A percentile compares a stretch with the other conserved stretches of the same genome.
Evolutionary conservation across 2,797 vertebrate species (phyloP).

Genomic region (Acanthiza pusilla): DNA sequence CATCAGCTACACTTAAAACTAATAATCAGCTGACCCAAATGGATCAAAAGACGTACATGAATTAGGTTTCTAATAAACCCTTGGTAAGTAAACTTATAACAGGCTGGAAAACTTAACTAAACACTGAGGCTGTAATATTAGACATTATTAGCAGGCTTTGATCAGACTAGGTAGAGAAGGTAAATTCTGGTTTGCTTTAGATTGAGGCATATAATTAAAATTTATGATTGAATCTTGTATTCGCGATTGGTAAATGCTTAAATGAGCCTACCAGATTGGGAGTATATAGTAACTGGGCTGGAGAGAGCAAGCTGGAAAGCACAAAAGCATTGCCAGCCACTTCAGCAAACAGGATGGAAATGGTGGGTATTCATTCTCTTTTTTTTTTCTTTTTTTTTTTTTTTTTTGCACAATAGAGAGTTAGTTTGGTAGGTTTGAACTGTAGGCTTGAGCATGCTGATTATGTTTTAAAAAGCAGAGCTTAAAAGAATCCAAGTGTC

Average conservation of each 20-base stretch:
- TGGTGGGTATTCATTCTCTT: background rate
- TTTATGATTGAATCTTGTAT: slow-evolving; percentile 24
- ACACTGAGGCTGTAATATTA: background rate
- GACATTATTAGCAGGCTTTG: slow-evolving; percentile 14
- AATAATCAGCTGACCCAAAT: slow-evolving; percentile 27
- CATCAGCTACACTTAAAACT: background rate
- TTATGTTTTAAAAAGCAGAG: background rate
- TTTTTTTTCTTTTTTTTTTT: background rate
- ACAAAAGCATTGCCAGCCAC: background rate
- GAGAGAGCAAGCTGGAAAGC: slow-evolving; percentile 4
- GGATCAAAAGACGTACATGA: slow-evolving; percentile 18
- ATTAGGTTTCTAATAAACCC: slow-evolving; percentile 40
- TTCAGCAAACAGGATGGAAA: background rate
- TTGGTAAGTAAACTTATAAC: slow-evolving; percentile 9
- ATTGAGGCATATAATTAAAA: slow-evolving; percentile 34
- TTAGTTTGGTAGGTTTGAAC: background rate
- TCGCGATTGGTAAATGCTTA: slow-evolving; percentile 20
- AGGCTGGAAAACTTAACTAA: slow-evolving; percentile 33
- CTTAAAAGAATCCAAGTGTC: background rate
- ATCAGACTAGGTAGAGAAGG: slow-evolving; percentile 3
- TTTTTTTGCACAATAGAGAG: background rate
- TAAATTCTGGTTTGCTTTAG: slow-evolving; percentile 24
- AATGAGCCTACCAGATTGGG: background rate
- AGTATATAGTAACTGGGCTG: background rate
- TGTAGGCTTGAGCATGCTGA: background rate